Conservation (phyloP, 2,888 invertebrate genomes). For the Cheilosia vernalis region DNA sequence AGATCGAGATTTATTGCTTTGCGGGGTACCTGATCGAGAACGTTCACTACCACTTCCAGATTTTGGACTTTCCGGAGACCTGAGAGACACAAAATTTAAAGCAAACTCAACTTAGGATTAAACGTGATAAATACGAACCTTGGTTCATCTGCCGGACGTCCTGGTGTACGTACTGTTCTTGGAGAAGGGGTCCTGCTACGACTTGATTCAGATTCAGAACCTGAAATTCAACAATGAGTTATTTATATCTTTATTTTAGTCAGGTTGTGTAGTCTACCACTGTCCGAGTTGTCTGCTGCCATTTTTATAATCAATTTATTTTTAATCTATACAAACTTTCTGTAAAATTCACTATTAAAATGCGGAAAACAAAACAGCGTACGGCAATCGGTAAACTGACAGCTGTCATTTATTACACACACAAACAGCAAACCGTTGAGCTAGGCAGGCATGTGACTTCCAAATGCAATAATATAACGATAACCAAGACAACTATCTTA, state of each 20-base stretch:
- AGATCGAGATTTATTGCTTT: constrained; percentile 77
- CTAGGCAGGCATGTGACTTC: not conserved
- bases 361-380: not conserved
- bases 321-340: not conserved
- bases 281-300: constrained; percentile 62
- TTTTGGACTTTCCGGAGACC: constrained; percentile 78
- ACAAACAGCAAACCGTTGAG: not conserved
- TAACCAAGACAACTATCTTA: too few relatives aligned
- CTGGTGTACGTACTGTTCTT: constrained; percentile 78
- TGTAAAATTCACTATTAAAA: not conserved
- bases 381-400: not conserved
- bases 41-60: constrained; percentile 79
- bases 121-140: constrained; percentile 59
- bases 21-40: constrained; percentile 77
- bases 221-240: constrained; percentile 70
- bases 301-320: constrained; percentile 8
- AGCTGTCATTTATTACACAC: constrained; percentile 9
- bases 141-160: constrained; percentile 75
- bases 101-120: not conserved
- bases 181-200: constrained; percentile 80
- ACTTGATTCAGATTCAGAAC: constrained; percentile 81
- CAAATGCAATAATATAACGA: not conserved
- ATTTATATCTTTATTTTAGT: not conserved
- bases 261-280: constrained; percentile 21
- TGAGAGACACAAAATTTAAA: constrained; percentile 38